Conservation (phyloP, 2,113 vertebrate species). For the Hippocampus guttulatus region DNA sequence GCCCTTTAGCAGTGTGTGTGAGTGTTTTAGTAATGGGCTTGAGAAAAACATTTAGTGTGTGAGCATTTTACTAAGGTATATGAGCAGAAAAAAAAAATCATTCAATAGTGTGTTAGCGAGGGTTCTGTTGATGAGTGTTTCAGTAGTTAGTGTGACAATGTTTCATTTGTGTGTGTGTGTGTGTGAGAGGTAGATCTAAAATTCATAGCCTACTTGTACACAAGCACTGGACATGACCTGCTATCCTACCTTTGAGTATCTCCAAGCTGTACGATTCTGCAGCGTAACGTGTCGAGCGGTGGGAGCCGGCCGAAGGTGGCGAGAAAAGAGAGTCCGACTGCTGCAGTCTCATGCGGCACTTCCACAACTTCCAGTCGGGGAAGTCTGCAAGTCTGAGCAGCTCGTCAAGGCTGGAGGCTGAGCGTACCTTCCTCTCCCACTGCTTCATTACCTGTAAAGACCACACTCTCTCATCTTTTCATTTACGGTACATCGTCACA, state of each 20-base stretch:
- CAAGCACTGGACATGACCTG: neutral
- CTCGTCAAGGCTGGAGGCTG: constrained; percentile 87
- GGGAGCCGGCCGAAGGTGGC: constrained; percentile 63
- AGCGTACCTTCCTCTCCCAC: constrained; percentile 81
- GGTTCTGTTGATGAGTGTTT: too few relatives aligned
- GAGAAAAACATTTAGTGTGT: too few relatives aligned
- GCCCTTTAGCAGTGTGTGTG: too few relatives aligned
- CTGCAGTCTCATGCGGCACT: constrained; percentile 84
- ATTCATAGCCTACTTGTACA: too few relatives aligned
- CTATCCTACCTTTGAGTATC: constrained; percentile 83
- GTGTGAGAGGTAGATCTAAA: too few relatives aligned
- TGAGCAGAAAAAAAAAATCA: too few relatives aligned
- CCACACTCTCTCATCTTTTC: constrained; percentile 6
- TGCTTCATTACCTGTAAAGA: constrained; percentile 63
- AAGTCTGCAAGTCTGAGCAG: constrained; percentile 85
- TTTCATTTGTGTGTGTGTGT: too few relatives aligned
- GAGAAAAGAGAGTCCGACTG: constrained; percentile 62
- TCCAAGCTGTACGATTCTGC: constrained; percentile 87
- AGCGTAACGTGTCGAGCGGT: constrained; percentile 90
- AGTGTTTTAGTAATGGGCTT: too few relatives aligned
- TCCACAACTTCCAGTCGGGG: constrained; percentile 94
- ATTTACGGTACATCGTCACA: neutral
- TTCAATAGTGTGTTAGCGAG: too few relatives aligned
- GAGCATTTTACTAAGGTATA: too few relatives aligned
- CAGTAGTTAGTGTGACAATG: too few relatives aligned